Evolutionary conservation across 2,888 invertebrate genomes (phyloP).

Genomic region (Diloba caeruleocephala): DNA sequence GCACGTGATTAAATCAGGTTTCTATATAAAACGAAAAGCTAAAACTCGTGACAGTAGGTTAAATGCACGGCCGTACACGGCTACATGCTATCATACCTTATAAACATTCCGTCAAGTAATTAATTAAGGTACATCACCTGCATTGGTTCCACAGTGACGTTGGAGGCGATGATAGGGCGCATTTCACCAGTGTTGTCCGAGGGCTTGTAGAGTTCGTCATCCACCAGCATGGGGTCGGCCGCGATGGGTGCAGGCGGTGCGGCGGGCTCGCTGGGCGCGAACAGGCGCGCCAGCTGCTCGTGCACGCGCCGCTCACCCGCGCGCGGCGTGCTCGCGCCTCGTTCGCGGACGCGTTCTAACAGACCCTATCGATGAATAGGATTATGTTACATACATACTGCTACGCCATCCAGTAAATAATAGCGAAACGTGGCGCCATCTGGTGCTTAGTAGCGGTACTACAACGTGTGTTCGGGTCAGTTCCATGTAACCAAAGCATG

Average conservation of each 20-base stretch:
- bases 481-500: no score
- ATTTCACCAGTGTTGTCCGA: slow-evolving; percentile 4
- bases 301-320: slow-evolving; percentile 92
- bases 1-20: no score
- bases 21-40: no score
- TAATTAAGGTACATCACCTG: slow-evolving; percentile 60
- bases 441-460: no score
- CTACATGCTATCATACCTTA: no score
- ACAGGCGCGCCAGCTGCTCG: slow-evolving; percentile 90
- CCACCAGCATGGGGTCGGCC: slow-evolving; percentile 49
- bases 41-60: no score
- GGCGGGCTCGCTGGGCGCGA: slow-evolving; percentile 66
- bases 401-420: no score
- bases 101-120: no score
- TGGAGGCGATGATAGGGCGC: slow-evolving; percentile 55
- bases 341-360: slow-evolving; percentile 93
- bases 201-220: slow-evolving; percentile 42
- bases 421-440: no score
- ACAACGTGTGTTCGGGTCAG: no score
- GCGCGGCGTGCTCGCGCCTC: slow-evolving; percentile 89
- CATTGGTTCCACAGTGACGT: slow-evolving; percentile 74
- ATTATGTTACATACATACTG: no score
- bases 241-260: slow-evolving; percentile 16
- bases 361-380: slow-evolving; percentile 86
- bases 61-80: no score